phyloP scores from a whole-genome alignment of 2,113 vertebrate genomes.

The Haemorhous mexicanus region DNA sequence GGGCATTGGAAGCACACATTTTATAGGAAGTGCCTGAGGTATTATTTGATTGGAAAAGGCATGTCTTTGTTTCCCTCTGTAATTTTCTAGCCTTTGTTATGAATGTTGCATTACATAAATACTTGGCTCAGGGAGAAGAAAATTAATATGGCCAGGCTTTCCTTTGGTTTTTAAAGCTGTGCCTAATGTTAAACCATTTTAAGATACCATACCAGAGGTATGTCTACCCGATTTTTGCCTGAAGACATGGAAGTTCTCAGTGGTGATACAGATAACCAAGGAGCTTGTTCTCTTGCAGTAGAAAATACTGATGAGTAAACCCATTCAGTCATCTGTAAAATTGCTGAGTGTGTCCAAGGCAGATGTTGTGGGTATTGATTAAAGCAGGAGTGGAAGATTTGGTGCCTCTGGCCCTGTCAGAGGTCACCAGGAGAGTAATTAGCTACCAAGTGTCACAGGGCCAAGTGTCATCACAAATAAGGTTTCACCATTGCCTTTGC shows the following conservation, averaged over 20 bases:
- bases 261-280: not conserved
- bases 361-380: constrained; percentile 34
- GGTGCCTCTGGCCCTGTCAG: constrained; percentile 9
- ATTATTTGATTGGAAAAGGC: constrained; percentile 12
- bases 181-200: not conserved
- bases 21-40: constrained; percentile 23
- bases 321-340: not conserved
- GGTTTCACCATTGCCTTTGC: not conserved
- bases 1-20: not conserved
- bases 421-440: constrained; percentile 49
- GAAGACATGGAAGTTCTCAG: not conserved
- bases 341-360: not conserved
- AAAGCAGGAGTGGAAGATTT: not conserved
- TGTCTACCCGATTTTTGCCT: not conserved
- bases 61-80: constrained; percentile 22
- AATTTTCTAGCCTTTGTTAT: constrained; percentile 21
- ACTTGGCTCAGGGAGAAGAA: not conserved
- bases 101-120: constrained; percentile 20
- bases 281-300: not conserved
- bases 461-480: constrained; percentile 36
- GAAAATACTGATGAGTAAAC: constrained; percentile 47
- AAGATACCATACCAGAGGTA: not conserved
- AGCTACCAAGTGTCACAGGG: constrained; percentile 22
- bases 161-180: not conserved
- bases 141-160: not conserved